Evolutionary conservation across 1,140 invertebrate genomes (phyloP).

Genomic region (Lasaia peninsularis): DNA sequence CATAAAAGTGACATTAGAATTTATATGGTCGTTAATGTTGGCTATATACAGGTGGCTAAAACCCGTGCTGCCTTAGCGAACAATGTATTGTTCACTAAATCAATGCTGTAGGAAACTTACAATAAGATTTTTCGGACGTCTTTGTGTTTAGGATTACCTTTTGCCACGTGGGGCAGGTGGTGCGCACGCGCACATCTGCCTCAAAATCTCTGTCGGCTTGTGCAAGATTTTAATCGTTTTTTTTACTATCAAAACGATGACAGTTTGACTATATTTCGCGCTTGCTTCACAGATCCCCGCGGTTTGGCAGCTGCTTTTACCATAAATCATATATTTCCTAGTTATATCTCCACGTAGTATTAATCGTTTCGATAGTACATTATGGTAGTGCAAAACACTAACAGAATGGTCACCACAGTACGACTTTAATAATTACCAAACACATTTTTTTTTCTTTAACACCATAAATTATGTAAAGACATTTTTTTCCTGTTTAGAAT

Average conservation of each 20-base stretch:
- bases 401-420: too few relatives aligned
- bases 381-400: too few relatives aligned
- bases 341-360: too few relatives aligned
- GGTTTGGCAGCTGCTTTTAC: background rate
- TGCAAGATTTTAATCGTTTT: constrained; percentile 66
- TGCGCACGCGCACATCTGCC: constrained; percentile 68
- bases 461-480: too few relatives aligned
- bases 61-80: background rate
- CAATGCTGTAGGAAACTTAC: background rate
- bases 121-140: constrained; percentile 32
- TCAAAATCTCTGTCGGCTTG: constrained; percentile 39
- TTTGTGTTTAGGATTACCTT: constrained; percentile 38
- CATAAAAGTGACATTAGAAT: background rate
- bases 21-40: constrained; percentile 1
- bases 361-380: too few relatives aligned
- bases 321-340: background rate
- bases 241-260: constrained; percentile 53
- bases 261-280: constrained; percentile 60
- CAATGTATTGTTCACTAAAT: constrained; percentile 7
- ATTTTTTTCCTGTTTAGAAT: too few relatives aligned
- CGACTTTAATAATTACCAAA: too few relatives aligned
- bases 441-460: too few relatives aligned
- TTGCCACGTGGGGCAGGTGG: constrained; percentile 69
- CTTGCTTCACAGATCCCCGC: constrained; percentile 22
- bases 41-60: background rate